Percentiles rank a stretch among this genome's conserved stretches.
Evolutionary conservation across 1,140 invertebrate genomes (phyloP).

Genomic region (Brachionus rubens): DNA sequence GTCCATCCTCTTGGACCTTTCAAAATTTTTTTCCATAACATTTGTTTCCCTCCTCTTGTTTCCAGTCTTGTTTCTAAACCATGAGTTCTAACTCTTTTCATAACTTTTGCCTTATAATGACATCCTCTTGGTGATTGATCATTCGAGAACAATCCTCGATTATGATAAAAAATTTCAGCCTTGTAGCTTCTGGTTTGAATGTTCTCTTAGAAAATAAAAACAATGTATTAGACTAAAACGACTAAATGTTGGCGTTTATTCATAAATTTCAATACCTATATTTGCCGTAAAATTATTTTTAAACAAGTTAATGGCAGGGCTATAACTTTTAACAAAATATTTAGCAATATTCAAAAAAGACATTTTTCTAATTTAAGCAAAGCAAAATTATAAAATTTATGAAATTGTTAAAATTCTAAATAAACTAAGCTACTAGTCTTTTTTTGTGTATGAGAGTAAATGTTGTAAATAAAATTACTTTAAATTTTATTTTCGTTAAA

Average conservation of each 20-base stretch:
- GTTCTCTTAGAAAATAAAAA: background rate
- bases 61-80: constrained; percentile 25
- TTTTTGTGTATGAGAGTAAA: background rate
- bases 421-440: constrained; percentile 33
- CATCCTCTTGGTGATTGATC: constrained; percentile 15
- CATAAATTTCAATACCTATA: too few species aligned
- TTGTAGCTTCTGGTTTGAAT: constrained; percentile 21
- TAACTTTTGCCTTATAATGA: constrained; percentile 16
- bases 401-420: background rate
- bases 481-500: constrained; percentile 43
- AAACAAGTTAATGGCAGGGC: background rate
- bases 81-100: constrained; percentile 32
- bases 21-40: constrained; percentile 37
- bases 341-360: constrained; percentile 1
- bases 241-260: too few species aligned
- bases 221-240: too few species aligned
- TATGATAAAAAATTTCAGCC: constrained; percentile 15
- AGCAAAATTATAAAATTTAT: background rate
- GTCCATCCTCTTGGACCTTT: constrained; percentile 19
- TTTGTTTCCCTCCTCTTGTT: constrained; percentile 32
- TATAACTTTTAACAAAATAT: background rate
- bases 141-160: constrained; percentile 20
- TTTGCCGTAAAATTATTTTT: too few species aligned
- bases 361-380: background rate
- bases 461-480: background rate